Evolutionary conservation across 2,113 vertebrate genomes (phyloP).

Genomic region (Sander vitreus): DNA sequence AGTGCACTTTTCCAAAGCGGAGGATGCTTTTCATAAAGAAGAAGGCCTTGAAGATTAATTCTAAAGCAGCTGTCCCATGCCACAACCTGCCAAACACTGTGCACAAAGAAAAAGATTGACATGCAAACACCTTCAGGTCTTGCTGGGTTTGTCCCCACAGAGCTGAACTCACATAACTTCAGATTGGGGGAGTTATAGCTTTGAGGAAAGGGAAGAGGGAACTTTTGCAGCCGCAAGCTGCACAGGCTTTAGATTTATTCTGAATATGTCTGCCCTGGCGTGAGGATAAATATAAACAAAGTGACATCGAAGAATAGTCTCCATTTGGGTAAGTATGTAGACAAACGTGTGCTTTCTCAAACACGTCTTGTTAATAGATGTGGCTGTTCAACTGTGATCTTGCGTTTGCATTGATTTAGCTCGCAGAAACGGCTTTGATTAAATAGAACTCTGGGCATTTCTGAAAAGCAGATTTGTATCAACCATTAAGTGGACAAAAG

Average conservation of each 20-base stretch:
- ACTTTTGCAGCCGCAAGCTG: slow-evolving; percentile 26
- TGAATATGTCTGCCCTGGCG: slow-evolving; percentile 14
- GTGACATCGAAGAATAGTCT: slow-evolving; percentile 50
- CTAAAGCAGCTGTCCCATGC: slow-evolving; percentile 53
- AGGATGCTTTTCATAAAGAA: slow-evolving; percentile 56
- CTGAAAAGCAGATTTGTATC: slow-evolving; percentile 61
- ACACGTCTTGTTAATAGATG: slow-evolving; percentile 59
- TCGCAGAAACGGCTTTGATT: slow-evolving; percentile 62
- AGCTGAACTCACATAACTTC: slow-evolving; percentile 60
- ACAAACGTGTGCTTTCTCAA: slow-evolving; percentile 51
- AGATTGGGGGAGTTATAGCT: slow-evolving; percentile 44
- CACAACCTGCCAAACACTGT: slow-evolving; percentile 50
- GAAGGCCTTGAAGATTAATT: slow-evolving; percentile 60
- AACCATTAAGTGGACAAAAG: slow-evolving; percentile 59
- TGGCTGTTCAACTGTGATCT: slow-evolving; percentile 47
- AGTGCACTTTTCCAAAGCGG: slow-evolving; percentile 30
- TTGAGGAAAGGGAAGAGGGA: slow-evolving; percentile 20
- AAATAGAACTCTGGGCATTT: slow-evolving; percentile 51
- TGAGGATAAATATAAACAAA: slow-evolving; percentile 53
- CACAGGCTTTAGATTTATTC: slow-evolving; percentile 27
- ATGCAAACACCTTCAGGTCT: slow-evolving; percentile 65
- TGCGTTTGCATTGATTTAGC: slow-evolving; percentile 68
- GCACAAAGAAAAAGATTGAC: slow-evolving; percentile 70
- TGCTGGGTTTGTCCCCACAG: slow-evolving; percentile 46
- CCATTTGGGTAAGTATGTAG: slow-evolving; percentile 57